phyloP scores from a whole-genome alignment of 2,797 vertebrate species.

The Intellagama lesueurii region DNA sequence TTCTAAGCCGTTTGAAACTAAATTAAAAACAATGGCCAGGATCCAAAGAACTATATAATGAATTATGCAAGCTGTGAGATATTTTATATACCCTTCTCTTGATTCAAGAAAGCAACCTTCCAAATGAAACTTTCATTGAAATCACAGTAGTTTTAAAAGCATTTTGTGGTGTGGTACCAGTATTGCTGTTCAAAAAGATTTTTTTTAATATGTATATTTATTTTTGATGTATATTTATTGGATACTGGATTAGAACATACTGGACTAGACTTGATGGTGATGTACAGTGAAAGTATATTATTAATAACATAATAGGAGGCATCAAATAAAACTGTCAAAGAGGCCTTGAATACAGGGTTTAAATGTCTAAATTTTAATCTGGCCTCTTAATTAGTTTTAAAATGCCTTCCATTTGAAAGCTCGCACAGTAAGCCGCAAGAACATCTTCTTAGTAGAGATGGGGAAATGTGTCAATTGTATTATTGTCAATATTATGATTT shows the following conservation, averaged over 20 bases:
- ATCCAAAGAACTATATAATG: not conserved
- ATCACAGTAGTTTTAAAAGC: not conserved
- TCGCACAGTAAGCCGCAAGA: too few species aligned
- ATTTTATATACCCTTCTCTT: not conserved
- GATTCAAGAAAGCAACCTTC: not conserved
- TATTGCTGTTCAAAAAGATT: not conserved
- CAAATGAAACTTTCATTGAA: not conserved
- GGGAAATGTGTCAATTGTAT: too few species aligned
- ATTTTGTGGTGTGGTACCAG: not conserved
- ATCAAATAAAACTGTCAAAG: not conserved
- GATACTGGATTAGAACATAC: not conserved
- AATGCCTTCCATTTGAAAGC: too few species aligned
- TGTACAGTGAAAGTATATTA: not conserved
- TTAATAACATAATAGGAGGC: not conserved
- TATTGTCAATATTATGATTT: too few species aligned
- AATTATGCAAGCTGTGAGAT: not conserved
- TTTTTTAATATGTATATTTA: not conserved
- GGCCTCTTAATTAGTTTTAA: not conserved
- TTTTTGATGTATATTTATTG: not conserved
- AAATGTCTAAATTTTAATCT: not conserved
- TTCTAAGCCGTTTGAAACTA: constrained; percentile 17
- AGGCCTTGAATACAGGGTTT: not conserved
- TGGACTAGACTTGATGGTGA: not conserved
- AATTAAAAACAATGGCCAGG: not conserved
- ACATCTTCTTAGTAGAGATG: too few species aligned